phyloP scores from a whole-genome alignment of 2,113 vertebrate genomes.

The Psilopsiagon aurifrons region DNA sequence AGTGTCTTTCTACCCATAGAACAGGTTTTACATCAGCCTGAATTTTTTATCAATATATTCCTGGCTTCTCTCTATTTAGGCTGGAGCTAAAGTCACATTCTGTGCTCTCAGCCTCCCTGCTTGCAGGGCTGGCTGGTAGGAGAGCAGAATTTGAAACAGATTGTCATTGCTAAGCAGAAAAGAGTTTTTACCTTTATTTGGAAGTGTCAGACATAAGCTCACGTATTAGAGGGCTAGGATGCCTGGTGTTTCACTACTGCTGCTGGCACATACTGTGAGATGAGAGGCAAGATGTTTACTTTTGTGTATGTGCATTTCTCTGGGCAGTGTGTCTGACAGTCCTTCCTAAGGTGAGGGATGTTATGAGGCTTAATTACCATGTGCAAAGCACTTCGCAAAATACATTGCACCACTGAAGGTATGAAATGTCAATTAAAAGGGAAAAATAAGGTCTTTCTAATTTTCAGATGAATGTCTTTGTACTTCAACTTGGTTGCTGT shows the following conservation, averaged over 20 bases:
- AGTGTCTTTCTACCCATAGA: not conserved
- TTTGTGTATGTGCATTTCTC: not conserved
- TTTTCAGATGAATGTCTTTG: slow-evolving; percentile 52
- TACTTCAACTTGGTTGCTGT: not conserved
- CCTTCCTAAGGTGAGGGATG: not conserved
- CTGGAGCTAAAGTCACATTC: not conserved
- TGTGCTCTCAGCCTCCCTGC: not conserved
- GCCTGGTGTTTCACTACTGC: not conserved
- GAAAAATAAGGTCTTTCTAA: slow-evolving; percentile 25
- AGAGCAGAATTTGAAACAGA: not conserved
- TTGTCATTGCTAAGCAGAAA: not conserved
- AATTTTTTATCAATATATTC: not conserved
- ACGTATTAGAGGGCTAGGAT: not conserved
- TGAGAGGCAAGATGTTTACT: not conserved
- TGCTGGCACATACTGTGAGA: not conserved
- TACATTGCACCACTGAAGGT: not conserved
- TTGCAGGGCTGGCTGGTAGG: not conserved
- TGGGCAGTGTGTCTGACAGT: not conserved
- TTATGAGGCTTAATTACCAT: not conserved
- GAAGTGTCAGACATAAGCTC: not conserved
- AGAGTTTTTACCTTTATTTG: not conserved
- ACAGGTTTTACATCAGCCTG: not conserved
- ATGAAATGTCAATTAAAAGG: slow-evolving; percentile 39
- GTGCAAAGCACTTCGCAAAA: not conserved
- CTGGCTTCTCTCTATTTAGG: not conserved